These are phyloP conservation scores for Mystacornis crossleyi DNA, from an alignment of 2,113 vertebrate species.

Conservation along the genomic window DNA sequence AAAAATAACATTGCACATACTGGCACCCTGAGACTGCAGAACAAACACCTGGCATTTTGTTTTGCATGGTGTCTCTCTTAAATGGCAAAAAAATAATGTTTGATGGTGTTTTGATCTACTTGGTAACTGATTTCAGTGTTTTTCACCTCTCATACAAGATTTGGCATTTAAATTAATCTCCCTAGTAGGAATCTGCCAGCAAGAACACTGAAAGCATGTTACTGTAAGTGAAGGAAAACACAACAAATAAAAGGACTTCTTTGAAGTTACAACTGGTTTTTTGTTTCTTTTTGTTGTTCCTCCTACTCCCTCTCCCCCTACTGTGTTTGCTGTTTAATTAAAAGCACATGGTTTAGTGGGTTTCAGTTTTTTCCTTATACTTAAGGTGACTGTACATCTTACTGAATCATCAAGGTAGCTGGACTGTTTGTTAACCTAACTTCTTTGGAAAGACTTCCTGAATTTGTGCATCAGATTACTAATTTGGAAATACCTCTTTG, in stretches of 20 bases:
- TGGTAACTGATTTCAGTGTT: not conserved
- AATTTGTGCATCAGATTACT: not conserved
- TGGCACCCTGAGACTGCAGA: not conserved
- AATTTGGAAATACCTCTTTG: not conserved
- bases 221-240: not conserved
- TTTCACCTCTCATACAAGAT: not conserved
- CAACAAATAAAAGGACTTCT: not conserved
- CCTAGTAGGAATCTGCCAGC: not conserved
- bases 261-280: rapidly evolving
- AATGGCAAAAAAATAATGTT: not conserved
- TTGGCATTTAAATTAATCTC: not conserved
- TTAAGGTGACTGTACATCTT: not conserved
- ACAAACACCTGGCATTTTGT: not conserved
- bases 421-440: not conserved
- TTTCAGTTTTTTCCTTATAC: not conserved
- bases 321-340: not conserved
- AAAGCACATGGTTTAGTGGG: rapidly evolving
- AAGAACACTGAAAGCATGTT: not conserved
- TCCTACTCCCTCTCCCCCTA: not conserved
- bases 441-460: not conserved
- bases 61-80: not conserved
- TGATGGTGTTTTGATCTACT: not conserved
- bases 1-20: not conserved
- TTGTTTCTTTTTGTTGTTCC: not conserved
- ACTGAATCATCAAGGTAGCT: not conserved